Percentiles rank a stretch among this genome's conserved stretches.
Conservation (phyloP, 2,797 vertebrate species). For the Garrulus glandarius region DNA sequence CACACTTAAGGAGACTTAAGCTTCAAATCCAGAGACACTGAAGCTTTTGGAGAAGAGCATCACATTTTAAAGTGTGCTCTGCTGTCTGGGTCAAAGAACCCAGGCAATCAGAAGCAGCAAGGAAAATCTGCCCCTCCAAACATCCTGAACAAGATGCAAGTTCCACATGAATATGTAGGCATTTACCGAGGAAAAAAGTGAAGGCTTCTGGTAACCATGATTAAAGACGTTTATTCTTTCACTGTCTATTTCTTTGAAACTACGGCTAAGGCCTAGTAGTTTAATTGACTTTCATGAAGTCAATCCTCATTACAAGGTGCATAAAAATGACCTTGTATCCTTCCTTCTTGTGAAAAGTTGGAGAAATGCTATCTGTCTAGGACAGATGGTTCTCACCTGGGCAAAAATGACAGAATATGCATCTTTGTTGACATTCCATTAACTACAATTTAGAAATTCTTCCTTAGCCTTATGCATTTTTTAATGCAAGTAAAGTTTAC, state of each 20-base stretch:
- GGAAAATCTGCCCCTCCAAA: background rate
- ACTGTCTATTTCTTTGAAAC: background rate
- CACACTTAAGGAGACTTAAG: background rate
- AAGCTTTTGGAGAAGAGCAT: background rate
- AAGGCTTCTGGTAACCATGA: background rate
- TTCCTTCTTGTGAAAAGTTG: slow-evolving; percentile 3
- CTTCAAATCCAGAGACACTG: background rate
- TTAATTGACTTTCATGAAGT: slow-evolving; percentile 45
- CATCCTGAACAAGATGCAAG: background rate
- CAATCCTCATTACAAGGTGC: background rate
- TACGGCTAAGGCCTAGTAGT: background rate
- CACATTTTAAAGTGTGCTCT: background rate
- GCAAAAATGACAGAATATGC: slow-evolving; percentile 58
- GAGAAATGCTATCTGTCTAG: slow-evolving; percentile 41
- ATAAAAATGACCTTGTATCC: slow-evolving; percentile 49
- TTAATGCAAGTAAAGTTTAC: slow-evolving; percentile 49
- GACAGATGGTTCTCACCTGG: slow-evolving; percentile 65
- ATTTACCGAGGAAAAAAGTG: background rate
- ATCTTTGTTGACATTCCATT: slow-evolving; percentile 70
- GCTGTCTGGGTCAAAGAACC: background rate
- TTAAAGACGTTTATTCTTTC: background rate
- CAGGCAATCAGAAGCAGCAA: background rate
- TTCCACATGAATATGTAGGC: background rate
- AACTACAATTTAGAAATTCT: slow-evolving; percentile 59
- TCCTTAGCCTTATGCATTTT: background rate